Evolutionary conservation across 2,113 vertebrate species (phyloP).

Genomic region (Chlorocebus sabaeus): DNA sequence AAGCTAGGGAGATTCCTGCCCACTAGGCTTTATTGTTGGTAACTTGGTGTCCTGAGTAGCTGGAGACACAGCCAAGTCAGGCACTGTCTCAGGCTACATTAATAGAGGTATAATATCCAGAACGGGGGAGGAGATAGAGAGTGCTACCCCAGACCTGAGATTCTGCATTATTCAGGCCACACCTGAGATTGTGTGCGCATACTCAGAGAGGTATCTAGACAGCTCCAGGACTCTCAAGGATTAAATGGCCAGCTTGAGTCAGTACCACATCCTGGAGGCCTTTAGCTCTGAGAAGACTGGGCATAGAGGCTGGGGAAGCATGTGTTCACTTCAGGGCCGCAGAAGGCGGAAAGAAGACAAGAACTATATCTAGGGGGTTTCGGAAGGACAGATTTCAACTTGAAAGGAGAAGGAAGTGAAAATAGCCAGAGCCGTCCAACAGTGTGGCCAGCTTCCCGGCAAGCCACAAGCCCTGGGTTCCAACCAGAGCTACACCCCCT

Average conservation of each 20-base stretch:
- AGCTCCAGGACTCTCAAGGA: neutral
- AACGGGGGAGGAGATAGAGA: neutral
- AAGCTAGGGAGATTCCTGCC: neutral
- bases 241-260: neutral
- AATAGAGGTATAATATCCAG: neutral
- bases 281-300: neutral
- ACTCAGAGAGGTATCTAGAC: neutral
- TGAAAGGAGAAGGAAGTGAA: neutral
- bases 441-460: neutral
- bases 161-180: neutral
- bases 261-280: neutral
- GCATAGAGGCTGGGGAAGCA: neutral
- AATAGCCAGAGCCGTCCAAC: neutral
- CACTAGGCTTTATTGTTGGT: neutral
- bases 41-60: neutral
- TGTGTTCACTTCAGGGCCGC: neutral
- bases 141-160: neutral
- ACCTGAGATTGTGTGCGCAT: neutral
- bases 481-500: rapidly evolving
- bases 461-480: neutral
- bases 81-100: neutral
- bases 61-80: neutral
- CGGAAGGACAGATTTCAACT: neutral
- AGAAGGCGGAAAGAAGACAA: neutral
- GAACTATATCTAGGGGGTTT: neutral